Evolutionary conservation across 1,140 invertebrate species (phyloP), one percentile per base, ranked within the genome.

Genomic region (Drosophila murphyi): DNA sequence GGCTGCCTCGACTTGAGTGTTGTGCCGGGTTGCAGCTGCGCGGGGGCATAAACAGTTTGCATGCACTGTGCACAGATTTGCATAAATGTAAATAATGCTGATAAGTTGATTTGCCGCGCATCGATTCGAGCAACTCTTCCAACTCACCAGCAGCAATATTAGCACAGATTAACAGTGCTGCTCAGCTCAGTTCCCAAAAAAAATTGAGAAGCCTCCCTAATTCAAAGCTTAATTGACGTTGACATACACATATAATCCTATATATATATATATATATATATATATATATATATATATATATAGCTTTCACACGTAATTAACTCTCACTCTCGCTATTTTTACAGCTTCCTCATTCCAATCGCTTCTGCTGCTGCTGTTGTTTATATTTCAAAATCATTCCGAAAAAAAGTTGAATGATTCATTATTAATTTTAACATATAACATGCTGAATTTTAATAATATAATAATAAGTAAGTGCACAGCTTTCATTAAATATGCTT

Each of bases 21-120:
- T 12, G 12, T 12, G 12, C 12, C 20, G 4, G 8, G 31, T 20
- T 20, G 20, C 20, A 20, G 1, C 20, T 20, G 20, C 20, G 20
- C 20, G 5, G 52, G 37, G 12, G 7, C 39, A 7, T n/a, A 69
- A 69, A 61, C 56, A 69, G 48, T 61, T 61, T 37, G 6, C 4
- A 20, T 28, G 41, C 64, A 67, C 43, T 57, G 54, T 43, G n/a
- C n/a, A 48, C 28, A 50, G 67, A 69, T 69, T 69, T 61, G 32
- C 67, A 69, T 69, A 69, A 61, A 69, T 69, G 67, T 57, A 69
- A 69, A 69, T 69, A 43, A 4, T 35, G 51, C 32, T 20, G n/a
- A 54, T 39, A 41, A 29, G 28, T n/a, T 43, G 39, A 43, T 37
- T 52, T 31, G 63, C 52, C 56, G 41, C 32, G 45, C 29, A 7